Base-by-base conservation (phyloP, 2,797 vertebrate genomes). In the Microctenopoma lineatum region DNA sequence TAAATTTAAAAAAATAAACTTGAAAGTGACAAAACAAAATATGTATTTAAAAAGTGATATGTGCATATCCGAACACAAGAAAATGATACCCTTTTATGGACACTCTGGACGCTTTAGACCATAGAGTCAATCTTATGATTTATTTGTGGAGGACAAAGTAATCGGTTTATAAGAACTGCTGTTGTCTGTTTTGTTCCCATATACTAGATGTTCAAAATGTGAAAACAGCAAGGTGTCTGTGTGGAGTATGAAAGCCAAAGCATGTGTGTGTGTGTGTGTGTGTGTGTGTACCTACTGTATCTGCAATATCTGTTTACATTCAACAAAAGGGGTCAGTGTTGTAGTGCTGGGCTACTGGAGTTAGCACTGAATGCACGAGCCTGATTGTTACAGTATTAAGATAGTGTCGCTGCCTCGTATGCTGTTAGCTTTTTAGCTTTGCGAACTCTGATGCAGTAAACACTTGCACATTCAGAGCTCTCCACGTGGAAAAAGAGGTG, bases 291-390 rank as follows among this genome's bases (percentile, higher is more conserved):
- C 2, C 4, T 44, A 6, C 27, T 41, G 3, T 58, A 25, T 54
- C 21, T 12, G 25, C 11, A 21, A n/a, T 29, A 21, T 69, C 39
- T 68, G 21, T 62, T 6, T 15, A 6, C 15, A 36, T 38, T 39
- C 42, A 74, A 60, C 59, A 67, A 81, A 77, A 67, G 56, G 50
- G 57, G 53, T 68, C 73, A 79, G 52, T 66, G 66, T 70, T 79
- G 59, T 4, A 5, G 39, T 51, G 54, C 44, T 50, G 39, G 32
- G 32, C 7, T 34, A 34, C 7, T 18, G 5, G 11, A 50, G 70
- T 18, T 59, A 7, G 14, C 27, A 1, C n/a, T 45, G 62, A 13
- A 65, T 78, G 73, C 81, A 70, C 69, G 53, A 59, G 18, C 11
- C 54, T 45, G 44, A 66, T 52, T 69, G 75, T 73, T 67, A 4